Evolutionary conservation across 1,140 invertebrate genomes (phyloP).

Genomic region (Drosophila sturtevanti): DNA sequence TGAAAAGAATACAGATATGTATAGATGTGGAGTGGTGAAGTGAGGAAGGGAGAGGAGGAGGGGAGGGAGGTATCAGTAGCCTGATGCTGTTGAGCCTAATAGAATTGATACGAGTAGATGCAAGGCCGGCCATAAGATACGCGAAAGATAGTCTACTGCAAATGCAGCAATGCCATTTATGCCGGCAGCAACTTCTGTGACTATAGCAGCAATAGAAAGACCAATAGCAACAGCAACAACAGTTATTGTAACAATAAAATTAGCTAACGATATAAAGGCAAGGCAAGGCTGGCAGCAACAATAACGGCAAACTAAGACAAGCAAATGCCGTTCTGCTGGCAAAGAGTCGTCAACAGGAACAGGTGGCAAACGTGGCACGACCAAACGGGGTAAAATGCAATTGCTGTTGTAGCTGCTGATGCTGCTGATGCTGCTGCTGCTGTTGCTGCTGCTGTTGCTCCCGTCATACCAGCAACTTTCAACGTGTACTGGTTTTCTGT

Average conservation of each 20-base stretch:
- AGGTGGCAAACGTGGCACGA: slow-evolving; percentile 78
- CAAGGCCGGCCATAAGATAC: slow-evolving; percentile 75
- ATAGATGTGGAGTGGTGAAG: too few species aligned
- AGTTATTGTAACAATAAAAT: slow-evolving; percentile 81
- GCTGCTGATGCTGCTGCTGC: slow-evolving; percentile 17
- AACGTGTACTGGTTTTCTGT: slow-evolving; percentile 1
- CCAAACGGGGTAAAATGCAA: slow-evolving; percentile 62
- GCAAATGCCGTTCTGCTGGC: slow-evolving; percentile 24
- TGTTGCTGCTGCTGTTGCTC: neutral
- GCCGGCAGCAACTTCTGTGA: slow-evolving; percentile 46
- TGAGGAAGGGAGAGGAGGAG: neutral
- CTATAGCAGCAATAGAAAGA: slow-evolving; percentile 16
- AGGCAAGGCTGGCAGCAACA: slow-evolving; percentile 68
- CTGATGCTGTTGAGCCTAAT: slow-evolving; percentile 65
- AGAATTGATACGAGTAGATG: slow-evolving; percentile 74
- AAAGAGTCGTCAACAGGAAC: slow-evolving; percentile 51
- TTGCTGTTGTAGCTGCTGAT: slow-evolving; percentile 36
- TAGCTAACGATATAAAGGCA: slow-evolving; percentile 77
- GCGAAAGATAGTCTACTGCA: slow-evolving; percentile 64
- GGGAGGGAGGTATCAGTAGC: neutral
- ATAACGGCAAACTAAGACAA: slow-evolving; percentile 73
- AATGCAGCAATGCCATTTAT: slow-evolving; percentile 62
- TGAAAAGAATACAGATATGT: neutral
- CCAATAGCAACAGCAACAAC: slow-evolving; percentile 60
- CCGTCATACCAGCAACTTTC: neutral